A percentile compares a stretch with the other conserved stretches of the same genome.
These are phyloP conservation scores for Encarsia formosa DNA, from an alignment of 2,888 invertebrate genomes.

Conservation along the genomic window DNA sequence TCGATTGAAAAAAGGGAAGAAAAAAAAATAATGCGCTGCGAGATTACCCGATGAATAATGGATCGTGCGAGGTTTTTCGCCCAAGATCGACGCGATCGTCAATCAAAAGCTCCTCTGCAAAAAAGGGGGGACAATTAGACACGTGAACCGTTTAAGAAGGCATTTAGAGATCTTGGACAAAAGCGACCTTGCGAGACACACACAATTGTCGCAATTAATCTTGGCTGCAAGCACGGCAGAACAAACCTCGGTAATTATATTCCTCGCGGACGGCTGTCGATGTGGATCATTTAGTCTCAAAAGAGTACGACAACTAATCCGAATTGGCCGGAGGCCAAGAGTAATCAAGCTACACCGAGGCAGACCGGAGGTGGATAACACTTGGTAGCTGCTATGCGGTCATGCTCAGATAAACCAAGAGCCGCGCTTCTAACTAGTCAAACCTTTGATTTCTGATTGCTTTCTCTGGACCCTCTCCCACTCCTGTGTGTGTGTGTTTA, in stretches of 20 bases:
- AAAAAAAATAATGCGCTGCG: slow-evolving; percentile 6
- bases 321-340: slow-evolving; percentile 33
- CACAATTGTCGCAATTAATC: slow-evolving; percentile 1
- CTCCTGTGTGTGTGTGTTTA: no score
- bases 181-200: neutral
- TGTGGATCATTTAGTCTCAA: slow-evolving; percentile 8
- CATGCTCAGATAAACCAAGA: slow-evolving; percentile 17
- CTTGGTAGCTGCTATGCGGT: slow-evolving; percentile 2
- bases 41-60: neutral
- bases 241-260: slow-evolving; percentile 4
- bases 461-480: no score
- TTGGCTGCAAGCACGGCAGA: neutral
- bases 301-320: slow-evolving; percentile 34
- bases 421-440: slow-evolving; percentile 10
- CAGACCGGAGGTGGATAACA: neutral
- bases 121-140: neutral
- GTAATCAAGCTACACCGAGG: slow-evolving; percentile 24
- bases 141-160: slow-evolving; percentile 2
- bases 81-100: no score
- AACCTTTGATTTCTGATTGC: slow-evolving; percentile 3
- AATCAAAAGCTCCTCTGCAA: no score
- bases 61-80: neutral
- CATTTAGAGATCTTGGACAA: neutral
- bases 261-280: neutral
- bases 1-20: slow-evolving; percentile 14